These are phyloP conservation scores for Oryzias javanicus DNA, from an alignment of 2,113 vertebrate species.

Conservation along the genomic window DNA sequence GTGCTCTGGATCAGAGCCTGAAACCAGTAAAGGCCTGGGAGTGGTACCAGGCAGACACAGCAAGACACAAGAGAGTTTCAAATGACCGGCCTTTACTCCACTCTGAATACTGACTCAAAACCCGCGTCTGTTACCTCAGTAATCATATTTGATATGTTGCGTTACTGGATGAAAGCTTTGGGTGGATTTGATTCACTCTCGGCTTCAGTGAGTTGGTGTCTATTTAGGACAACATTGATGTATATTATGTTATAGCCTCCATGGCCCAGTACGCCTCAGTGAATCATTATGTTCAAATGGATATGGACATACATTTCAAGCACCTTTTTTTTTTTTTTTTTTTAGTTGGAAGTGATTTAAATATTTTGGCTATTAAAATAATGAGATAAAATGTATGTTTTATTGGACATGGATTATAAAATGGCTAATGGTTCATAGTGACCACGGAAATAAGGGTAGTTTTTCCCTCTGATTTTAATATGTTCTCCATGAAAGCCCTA, in stretches of 20 bases:
- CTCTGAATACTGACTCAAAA: slow-evolving; percentile 14
- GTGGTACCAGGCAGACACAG: slow-evolving; percentile 59
- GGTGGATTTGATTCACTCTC: too few species aligned
- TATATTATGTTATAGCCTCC: not conserved
- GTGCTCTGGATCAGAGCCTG: slow-evolving; percentile 16
- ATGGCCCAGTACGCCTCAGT: not conserved
- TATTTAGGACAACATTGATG: too few species aligned
- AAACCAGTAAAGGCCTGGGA: slow-evolving; percentile 56
- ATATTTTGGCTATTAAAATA: slow-evolving; percentile 20
- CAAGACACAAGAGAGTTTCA: slow-evolving; percentile 64
- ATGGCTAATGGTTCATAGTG: not conserved
- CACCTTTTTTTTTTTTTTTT: slow-evolving; percentile 26
- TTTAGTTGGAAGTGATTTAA: slow-evolving; percentile 29
- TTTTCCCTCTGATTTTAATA: not conserved
- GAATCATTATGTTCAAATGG: not conserved
- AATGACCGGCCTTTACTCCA: slow-evolving; percentile 41
- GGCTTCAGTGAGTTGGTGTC: too few species aligned
- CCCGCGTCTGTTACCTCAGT: slow-evolving; percentile 27
- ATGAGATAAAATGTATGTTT: slow-evolving; percentile 19
- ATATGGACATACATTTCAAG: slow-evolving; percentile 7
- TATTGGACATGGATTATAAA: slow-evolving; percentile 21
- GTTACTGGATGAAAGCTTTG: not conserved
- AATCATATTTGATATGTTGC: slow-evolving; percentile 7
- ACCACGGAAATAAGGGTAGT: not conserved
- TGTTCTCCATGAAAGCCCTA: not conserved